These are phyloP conservation scores for Perca flavescens DNA, from an alignment of 2,113 vertebrate genomes.

Conservation along the genomic window DNA sequence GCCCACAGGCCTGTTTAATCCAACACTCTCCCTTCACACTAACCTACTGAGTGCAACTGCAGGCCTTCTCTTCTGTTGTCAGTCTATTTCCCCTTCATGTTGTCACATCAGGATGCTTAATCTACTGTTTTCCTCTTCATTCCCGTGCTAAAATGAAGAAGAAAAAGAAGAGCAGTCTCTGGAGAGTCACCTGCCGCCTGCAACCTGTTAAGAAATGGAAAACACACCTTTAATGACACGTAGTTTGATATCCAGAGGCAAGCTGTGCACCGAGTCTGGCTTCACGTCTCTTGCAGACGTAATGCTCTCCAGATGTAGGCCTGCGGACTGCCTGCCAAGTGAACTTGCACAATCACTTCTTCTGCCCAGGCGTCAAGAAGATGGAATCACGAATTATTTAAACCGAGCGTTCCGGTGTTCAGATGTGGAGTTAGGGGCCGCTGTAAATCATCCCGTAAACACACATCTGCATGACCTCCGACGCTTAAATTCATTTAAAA, in stretches of 20 bases:
- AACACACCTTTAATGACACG: conserved; percentile 68
- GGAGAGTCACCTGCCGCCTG: conserved; percentile 26
- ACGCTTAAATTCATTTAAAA: neutral
- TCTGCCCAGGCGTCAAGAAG: conserved; percentile 78
- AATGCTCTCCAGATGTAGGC: conserved; percentile 86
- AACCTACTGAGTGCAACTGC: conserved; percentile 9
- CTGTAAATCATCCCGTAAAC: conserved; percentile 37
- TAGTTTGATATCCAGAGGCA: conserved; percentile 77
- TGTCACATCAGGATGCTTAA: conserved; percentile 48
- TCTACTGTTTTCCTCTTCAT: neutral
- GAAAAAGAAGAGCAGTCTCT: neutral
- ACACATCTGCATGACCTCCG: neutral
- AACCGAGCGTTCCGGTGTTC: conserved; percentile 48
- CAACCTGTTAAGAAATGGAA: conserved; percentile 31
- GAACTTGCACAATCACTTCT: conserved; percentile 84
- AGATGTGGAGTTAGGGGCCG: conserved; percentile 16
- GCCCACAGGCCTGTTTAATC: neutral
- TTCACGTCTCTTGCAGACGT: conserved; percentile 80
- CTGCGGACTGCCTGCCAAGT: conserved; percentile 80
- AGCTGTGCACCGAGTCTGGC: conserved; percentile 70
- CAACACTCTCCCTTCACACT: neutral
- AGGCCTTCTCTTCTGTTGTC: conserved; percentile 54
- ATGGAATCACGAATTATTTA: conserved; percentile 73
- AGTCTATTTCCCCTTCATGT: neutral
- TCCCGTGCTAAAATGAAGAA: neutral